phyloP scores from a whole-genome alignment of 2,888 invertebrate species.

The Plusia festucae region DNA sequence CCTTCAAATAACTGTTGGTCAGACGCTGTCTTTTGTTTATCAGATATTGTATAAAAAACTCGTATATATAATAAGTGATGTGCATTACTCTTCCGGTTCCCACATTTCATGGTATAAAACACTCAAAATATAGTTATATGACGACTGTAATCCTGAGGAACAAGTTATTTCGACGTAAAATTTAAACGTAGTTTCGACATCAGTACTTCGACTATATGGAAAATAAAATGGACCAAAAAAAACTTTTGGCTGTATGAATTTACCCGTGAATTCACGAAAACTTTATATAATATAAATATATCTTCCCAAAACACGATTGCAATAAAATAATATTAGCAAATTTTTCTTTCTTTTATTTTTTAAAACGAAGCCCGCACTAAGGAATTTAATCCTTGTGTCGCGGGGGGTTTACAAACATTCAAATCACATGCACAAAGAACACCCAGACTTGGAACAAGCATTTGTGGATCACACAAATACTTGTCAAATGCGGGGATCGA shows the following conservation, averaged over 20 bases:
- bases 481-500: too few species aligned
- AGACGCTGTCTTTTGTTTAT: not conserved
- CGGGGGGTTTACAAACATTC: too few species aligned
- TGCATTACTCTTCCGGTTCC: not conserved
- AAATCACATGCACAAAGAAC: too few species aligned
- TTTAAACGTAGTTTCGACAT: not conserved
- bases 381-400: too few species aligned
- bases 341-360: too few species aligned
- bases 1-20: not conserved
- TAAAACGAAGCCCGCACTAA: too few species aligned
- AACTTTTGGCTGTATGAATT: not conserved
- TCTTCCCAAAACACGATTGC: too few species aligned
- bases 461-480: too few species aligned
- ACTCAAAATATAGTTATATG: not conserved
- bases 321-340: too few species aligned
- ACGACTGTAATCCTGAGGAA: not conserved
- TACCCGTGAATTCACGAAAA: not conserved
- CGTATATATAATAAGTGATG: not conserved
- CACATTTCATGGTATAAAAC: not conserved
- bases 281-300: too few species aligned
- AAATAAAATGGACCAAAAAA: not conserved
- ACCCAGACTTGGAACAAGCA: too few species aligned
- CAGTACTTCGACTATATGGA: not conserved
- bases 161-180: not conserved
- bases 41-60: not conserved